Conservation (phyloP, 64 coral and sea anemone genomes). For the Trachythela sp. region DNA sequence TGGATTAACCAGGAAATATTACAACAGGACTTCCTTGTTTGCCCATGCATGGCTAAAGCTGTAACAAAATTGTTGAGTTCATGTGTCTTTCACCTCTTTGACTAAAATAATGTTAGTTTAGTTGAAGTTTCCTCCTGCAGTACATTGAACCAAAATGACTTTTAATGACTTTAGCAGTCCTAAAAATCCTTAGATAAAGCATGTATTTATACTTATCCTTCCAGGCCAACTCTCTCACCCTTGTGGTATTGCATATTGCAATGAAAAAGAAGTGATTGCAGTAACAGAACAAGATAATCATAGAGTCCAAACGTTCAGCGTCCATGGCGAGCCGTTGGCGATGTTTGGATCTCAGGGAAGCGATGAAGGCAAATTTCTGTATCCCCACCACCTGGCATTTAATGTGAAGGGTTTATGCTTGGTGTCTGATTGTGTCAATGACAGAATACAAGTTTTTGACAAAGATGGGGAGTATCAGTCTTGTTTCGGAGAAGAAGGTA, state of each 20-base stretch:
- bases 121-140: too few species aligned
- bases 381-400: slow-evolving; percentile 74
- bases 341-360: slow-evolving; percentile 83
- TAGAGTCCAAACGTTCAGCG: slow-evolving; percentile 72
- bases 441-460: slow-evolving; percentile 87
- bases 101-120: too few species aligned
- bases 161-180: too few species aligned
- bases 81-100: too few species aligned
- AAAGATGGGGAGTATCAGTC: slow-evolving; percentile 67
- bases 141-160: too few species aligned
- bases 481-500: slow-evolving; percentile 93
- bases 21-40: too few species aligned
- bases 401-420: slow-evolving; percentile 60
- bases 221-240: slow-evolving; percentile 66
- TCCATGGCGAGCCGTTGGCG: slow-evolving; percentile 64
- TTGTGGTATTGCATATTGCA: slow-evolving; percentile 69
- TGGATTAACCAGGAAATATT: too few species aligned
- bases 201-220: too few species aligned
- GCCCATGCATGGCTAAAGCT: too few species aligned
- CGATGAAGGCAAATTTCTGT: slow-evolving; percentile 78
- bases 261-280: slow-evolving; percentile 63
- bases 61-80: too few species aligned
- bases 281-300: slow-evolving; percentile 88
- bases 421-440: slow-evolving; percentile 89
- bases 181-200: too few species aligned